These are phyloP conservation scores for Cercopithecus neglectus DNA, from an alignment of 2,797 vertebrate species.

Conservation along the genomic window DNA sequence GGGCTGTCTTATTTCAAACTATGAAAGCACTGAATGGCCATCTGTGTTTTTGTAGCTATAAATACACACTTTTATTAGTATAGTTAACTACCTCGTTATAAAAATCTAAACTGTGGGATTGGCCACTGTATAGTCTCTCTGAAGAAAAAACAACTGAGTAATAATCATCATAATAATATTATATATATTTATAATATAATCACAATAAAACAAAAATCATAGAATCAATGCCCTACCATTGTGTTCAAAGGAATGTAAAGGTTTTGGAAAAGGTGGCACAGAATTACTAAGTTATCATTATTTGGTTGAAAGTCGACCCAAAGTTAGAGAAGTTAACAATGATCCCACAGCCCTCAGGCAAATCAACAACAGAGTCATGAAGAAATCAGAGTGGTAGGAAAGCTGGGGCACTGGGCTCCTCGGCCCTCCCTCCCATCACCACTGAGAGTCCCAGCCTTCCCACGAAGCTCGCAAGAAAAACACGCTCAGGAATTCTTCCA, in stretches of 20 bases:
- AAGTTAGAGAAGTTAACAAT: not conserved
- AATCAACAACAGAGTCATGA: not conserved
- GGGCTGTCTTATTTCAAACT: not conserved
- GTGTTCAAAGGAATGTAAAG: not conserved
- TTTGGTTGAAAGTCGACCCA: too few species aligned
- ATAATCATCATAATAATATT: too few species aligned
- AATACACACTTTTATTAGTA: not conserved
- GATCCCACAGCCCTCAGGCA: not conserved
- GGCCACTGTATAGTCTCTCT: not conserved
- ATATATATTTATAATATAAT: too few species aligned
- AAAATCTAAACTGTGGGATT: not conserved
- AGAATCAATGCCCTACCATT: not conserved
- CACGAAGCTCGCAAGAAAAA: too few species aligned
- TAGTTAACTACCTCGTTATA: not conserved
- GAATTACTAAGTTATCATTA: not conserved
- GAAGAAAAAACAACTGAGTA: not conserved
- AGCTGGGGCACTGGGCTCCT: not conserved
- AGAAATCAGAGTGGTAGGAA: not conserved
- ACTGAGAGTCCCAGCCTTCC: rapidly evolving
- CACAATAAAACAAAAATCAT: not conserved
- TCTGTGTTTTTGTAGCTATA: not conserved
- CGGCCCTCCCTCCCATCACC: rapidly evolving
- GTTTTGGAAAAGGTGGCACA: not conserved
- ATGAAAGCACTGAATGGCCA: not conserved
- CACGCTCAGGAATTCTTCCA: not conserved